Percentiles rank a stretch among this genome's conserved stretches.
Conservation (phyloP, 2,113 vertebrate species). For the Tupaia tana region DNA sequence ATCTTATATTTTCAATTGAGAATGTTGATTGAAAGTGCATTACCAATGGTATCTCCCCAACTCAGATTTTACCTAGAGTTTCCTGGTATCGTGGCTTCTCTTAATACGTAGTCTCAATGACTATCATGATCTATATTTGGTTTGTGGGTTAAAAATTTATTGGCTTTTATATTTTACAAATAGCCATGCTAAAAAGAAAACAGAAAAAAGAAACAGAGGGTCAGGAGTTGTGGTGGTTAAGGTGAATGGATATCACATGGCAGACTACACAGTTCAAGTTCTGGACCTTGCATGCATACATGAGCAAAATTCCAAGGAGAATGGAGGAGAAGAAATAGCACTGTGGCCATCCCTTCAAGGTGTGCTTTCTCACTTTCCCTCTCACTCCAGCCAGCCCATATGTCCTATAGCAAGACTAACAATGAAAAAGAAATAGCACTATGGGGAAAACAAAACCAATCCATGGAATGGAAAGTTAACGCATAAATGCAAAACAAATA, state of each 20-base stretch:
- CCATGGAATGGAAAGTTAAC: not conserved
- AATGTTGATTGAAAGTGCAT: not conserved
- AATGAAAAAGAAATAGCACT: not conserved
- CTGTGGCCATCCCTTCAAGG: too few species aligned
- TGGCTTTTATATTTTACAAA: not conserved
- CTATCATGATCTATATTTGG: not conserved
- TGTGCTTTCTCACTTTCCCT: too few species aligned
- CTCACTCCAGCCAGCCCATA: too few species aligned
- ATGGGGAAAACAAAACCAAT: not conserved
- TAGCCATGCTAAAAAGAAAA: not conserved
- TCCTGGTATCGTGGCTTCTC: not conserved
- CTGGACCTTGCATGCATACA: too few species aligned
- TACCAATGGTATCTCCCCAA: not conserved
- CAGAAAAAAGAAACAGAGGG: not conserved
- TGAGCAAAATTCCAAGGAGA: too few species aligned
- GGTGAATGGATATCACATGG: too few species aligned
- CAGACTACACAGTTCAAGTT: too few species aligned
- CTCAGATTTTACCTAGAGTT: not conserved
- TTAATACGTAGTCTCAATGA: not conserved
- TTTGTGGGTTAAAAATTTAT: not conserved
- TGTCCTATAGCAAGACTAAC: too few species aligned
- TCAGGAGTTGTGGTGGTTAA: too few species aligned
- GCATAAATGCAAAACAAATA: not conserved
- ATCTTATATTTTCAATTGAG: not conserved
- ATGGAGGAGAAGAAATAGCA: too few species aligned